These are phyloP conservation scores for Dendrolimus kikuchii DNA, from an alignment of 1,140 invertebrate genomes.

Conservation along the genomic window DNA sequence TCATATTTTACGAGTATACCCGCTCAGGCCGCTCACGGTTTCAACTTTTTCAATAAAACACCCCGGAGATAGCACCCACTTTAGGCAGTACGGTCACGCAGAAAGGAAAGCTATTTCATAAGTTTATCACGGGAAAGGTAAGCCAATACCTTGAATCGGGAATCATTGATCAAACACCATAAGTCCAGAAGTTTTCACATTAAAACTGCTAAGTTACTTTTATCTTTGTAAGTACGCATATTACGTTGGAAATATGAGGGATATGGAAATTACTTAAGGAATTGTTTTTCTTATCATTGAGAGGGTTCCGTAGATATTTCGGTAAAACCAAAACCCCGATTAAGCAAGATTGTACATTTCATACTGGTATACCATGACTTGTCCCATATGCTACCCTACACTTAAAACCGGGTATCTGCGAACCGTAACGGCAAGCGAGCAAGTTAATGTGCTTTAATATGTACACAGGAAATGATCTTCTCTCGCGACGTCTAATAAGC, in stretches of 20 bases:
- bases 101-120: constrained; percentile 56
- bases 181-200: constrained; percentile 23
- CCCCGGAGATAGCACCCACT: constrained; percentile 31
- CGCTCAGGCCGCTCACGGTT: constrained; percentile 55
- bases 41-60: constrained; percentile 69
- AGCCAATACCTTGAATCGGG: constrained; percentile 30
- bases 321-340: background rate
- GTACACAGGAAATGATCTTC: no score
- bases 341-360: no score
- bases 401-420: no score
- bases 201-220: constrained; percentile 13
- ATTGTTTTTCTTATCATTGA: constrained; percentile 1
- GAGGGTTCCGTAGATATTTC: constrained; percentile 7
- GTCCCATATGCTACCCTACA: no score
- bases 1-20: constrained; percentile 57
- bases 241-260: no score
- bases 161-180: background rate
- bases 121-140: constrained; percentile 45
- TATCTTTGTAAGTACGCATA: no score
- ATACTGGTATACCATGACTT: no score
- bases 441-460: no score
- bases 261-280: no score
- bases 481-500: no score
- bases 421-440: no score
- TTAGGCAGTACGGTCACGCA: constrained; percentile 59